A percentile compares a stretch with the other conserved stretches of the same genome.
phyloP scores from a whole-genome alignment of 2,888 invertebrate genomes.

The Pseudococcus jackbeardsleyi region DNA sequence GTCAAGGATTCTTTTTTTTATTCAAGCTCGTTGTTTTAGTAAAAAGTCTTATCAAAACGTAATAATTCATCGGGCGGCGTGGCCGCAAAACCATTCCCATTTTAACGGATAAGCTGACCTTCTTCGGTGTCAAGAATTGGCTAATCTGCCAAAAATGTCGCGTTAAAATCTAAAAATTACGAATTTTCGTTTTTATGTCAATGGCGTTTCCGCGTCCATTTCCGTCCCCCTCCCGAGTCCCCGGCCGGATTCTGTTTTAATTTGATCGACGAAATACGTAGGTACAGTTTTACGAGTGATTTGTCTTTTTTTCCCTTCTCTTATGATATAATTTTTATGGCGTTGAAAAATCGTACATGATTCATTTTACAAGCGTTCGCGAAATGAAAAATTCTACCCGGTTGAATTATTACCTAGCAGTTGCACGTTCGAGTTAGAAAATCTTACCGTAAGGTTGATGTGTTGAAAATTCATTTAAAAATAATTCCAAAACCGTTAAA shows the following conservation, averaged over 20 bases:
- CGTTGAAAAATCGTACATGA: neutral
- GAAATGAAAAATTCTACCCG: neutral
- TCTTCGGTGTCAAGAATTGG: constrained; percentile 40
- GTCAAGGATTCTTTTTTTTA: constrained; percentile 19
- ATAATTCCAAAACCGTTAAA: neutral
- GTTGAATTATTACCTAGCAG: neutral
- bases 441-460: no score
- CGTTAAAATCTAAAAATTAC: constrained; percentile 28
- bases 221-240: neutral
- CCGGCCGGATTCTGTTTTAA: neutral
- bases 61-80: constrained; percentile 5
- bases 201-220: constrained; percentile 35
- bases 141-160: constrained; percentile 51
- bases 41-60: constrained; percentile 42
- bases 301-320: neutral
- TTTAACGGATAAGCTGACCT: constrained; percentile 44
- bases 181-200: constrained; percentile 34
- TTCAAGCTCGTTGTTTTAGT: constrained; percentile 17
- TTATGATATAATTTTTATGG: neutral
- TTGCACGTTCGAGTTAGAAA: neutral
- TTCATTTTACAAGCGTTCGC: neutral
- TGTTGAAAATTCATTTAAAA: neutral
- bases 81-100: constrained; percentile 12
- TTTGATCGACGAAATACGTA: neutral
- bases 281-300: neutral